Percentiles rank a stretch among this genome's conserved stretches.
Evolutionary conservation across 2,113 vertebrate genomes (phyloP).

Genomic region (Chroicocephalus ridibundus): DNA sequence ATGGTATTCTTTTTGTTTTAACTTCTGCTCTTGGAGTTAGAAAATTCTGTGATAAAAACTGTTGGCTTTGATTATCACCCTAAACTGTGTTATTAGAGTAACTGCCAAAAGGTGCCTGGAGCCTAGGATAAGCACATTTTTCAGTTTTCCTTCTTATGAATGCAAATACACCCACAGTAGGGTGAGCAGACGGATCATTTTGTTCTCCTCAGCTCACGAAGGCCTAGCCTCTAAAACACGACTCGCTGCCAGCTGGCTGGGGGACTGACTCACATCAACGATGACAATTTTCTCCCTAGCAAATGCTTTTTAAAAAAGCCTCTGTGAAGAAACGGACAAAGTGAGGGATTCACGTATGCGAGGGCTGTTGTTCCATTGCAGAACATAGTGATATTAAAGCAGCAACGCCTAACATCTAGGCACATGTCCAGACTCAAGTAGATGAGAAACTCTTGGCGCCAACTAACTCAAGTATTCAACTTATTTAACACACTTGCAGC

Average conservation of each 20-base stretch:
- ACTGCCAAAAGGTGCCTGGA: constrained; percentile 42
- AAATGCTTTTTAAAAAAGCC: neutral
- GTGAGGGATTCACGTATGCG: neutral
- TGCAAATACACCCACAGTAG: constrained; percentile 26
- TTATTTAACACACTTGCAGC: neutral
- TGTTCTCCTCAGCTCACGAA: constrained; percentile 28
- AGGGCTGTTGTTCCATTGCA: neutral
- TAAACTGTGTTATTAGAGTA: constrained; percentile 26
- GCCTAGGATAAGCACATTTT: constrained; percentile 32
- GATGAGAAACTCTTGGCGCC: neutral
- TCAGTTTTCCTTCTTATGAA: constrained; percentile 14
- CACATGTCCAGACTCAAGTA: neutral
- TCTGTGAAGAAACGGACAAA: neutral
- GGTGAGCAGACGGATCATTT: constrained; percentile 51
- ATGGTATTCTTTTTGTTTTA: neutral
- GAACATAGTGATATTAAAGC: neutral
- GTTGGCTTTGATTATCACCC: constrained; percentile 2
- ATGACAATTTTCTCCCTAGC: neutral
- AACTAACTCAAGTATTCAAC: neutral
- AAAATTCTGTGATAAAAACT: constrained; percentile 17
- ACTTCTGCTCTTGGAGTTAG: neutral
- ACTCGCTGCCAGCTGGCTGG: neutral
- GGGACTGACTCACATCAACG: constrained; percentile 14
- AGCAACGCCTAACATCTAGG: accelerated
- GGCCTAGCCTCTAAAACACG: neutral